These are phyloP conservation scores for Laticauda colubrina DNA, from an alignment of 2,113 vertebrate genomes.

Conservation along the genomic window DNA sequence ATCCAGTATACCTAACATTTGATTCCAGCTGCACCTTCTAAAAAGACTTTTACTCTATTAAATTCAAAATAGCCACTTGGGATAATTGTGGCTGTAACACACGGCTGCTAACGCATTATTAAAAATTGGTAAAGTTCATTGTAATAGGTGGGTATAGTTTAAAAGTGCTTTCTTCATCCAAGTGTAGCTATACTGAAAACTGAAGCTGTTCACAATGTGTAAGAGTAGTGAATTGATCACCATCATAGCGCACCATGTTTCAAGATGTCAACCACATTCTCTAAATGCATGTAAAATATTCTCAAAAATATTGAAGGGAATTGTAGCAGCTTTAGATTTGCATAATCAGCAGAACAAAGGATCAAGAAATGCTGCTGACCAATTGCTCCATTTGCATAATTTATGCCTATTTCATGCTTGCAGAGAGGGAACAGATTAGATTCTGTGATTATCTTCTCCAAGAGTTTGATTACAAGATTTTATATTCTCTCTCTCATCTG, in stretches of 20 bases:
- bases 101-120: neutral
- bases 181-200: neutral
- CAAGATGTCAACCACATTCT: neutral
- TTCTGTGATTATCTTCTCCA: neutral
- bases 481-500: neutral
- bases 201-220: neutral
- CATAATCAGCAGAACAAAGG: neutral
- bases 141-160: neutral
- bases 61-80: neutral
- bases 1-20: neutral
- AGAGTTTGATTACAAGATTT: neutral
- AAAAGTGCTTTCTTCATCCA: neutral
- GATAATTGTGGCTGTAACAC: neutral
- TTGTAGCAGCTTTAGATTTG: neutral
- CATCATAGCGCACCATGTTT: neutral
- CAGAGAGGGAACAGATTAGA: neutral
- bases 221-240: neutral
- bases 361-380: neutral
- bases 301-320: neutral
- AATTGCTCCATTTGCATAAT: neutral
- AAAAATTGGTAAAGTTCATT: neutral
- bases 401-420: neutral
- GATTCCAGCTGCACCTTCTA: neutral
- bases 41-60: neutral
- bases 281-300: neutral